Evolutionary conservation across 1,140 invertebrate genomes (phyloP).

Genomic region (Ostrea denselamellosa): DNA sequence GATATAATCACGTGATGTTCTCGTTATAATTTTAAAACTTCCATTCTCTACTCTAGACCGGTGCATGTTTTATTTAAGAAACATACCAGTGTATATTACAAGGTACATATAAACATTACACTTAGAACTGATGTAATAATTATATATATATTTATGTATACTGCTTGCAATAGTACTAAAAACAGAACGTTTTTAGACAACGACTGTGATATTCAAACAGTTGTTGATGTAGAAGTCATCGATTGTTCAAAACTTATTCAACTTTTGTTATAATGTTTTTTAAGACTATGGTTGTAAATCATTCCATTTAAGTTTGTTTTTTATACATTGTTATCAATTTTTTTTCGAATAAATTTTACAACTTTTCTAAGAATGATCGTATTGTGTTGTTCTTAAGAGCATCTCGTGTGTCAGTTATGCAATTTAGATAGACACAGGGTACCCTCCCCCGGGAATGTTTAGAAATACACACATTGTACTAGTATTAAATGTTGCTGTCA

Average conservation of each 20-base stretch:
- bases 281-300: not conserved
- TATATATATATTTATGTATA: too few species aligned
- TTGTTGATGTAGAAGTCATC: not conserved
- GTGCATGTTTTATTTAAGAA: not conserved
- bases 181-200: not conserved
- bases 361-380: not conserved
- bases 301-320: slow-evolving; percentile 6
- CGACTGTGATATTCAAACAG: not conserved
- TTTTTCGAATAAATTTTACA: not conserved
- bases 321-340: slow-evolving; percentile 12
- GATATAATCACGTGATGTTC: too few species aligned
- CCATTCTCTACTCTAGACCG: not conserved
- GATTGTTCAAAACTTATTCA: not conserved
- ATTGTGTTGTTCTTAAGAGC: not conserved
- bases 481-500: too few species aligned
- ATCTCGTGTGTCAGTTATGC: too few species aligned
- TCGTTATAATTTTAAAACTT: too few species aligned
- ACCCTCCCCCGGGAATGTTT: too few species aligned
- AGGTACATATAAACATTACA: not conserved
- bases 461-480: too few species aligned
- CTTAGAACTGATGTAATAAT: not conserved
- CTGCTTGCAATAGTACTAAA: too few species aligned
- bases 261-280: not conserved
- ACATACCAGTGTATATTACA: not conserved
- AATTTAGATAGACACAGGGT: too few species aligned